These are phyloP conservation scores for Bedellia somnulentella DNA, from an alignment of 2,888 invertebrate genomes.

Conservation along the genomic window DNA sequence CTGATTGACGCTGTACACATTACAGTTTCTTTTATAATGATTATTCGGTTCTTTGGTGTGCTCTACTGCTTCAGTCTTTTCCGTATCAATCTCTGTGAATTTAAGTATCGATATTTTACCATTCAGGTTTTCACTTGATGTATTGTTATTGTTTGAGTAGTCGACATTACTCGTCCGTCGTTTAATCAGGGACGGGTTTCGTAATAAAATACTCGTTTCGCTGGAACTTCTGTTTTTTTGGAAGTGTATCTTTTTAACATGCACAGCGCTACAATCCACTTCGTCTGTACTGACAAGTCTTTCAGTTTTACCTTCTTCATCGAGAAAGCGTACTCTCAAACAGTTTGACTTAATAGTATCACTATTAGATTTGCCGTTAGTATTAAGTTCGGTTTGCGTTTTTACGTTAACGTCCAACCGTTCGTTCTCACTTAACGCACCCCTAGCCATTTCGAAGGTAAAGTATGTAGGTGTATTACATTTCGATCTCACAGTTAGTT, in stretches of 20 bases:
- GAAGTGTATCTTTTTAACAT: slow-evolving; percentile 51
- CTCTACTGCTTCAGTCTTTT: slow-evolving; percentile 36
- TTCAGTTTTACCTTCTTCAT: slow-evolving; percentile 52
- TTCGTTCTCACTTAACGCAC: slow-evolving; percentile 46
- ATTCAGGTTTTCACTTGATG: slow-evolving; percentile 38
- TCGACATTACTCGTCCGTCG: slow-evolving; percentile 31
- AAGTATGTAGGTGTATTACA: slow-evolving; percentile 20
- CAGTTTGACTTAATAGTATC: slow-evolving; percentile 33
- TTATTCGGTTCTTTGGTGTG: slow-evolving; percentile 39
- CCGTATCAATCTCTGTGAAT: slow-evolving; percentile 20
- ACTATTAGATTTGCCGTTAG: slow-evolving; percentile 34
- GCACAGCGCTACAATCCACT: slow-evolving; percentile 41
- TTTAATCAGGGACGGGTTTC: slow-evolving; percentile 43
- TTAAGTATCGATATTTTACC: slow-evolving; percentile 20
- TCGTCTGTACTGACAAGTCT: slow-evolving; percentile 48
- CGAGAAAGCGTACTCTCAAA: slow-evolving; percentile 46
- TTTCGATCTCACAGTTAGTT: too few species aligned
- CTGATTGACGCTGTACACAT: slow-evolving; percentile 54
- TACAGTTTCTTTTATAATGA: slow-evolving; percentile 49
- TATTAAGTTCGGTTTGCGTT: slow-evolving; percentile 32
- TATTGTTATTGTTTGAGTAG: slow-evolving; percentile 38
- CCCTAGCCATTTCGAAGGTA: slow-evolving; percentile 42
- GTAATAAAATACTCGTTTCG: slow-evolving; percentile 46
- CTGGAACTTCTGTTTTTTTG: slow-evolving; percentile 54
- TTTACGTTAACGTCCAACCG: slow-evolving; percentile 38